phyloP scores from a whole-genome alignment of 2,113 vertebrate genomes.

The Tachysurus fulvidraco region DNA sequence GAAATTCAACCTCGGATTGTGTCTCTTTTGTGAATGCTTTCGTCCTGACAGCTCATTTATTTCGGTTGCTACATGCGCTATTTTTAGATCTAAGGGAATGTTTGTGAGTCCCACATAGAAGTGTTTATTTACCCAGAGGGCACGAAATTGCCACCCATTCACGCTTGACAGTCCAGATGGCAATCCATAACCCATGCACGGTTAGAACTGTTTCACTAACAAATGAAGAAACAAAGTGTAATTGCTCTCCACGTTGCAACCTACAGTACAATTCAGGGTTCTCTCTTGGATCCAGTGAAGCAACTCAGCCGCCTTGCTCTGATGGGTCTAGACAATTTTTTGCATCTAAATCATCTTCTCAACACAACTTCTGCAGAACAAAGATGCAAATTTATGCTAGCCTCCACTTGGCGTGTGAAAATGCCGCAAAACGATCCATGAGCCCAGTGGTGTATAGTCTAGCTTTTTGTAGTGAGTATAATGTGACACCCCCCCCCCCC shows the following conservation, averaged over 20 bases:
- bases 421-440: neutral
- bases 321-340: neutral
- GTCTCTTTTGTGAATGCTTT: constrained; percentile 74
- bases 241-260: constrained; percentile 38
- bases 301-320: neutral
- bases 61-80: constrained; percentile 70
- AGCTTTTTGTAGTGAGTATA: too few relatives aligned
- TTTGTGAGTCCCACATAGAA: constrained; percentile 57
- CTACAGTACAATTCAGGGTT: constrained; percentile 36
- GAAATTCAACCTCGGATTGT: constrained; percentile 75
- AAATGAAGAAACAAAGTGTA: constrained; percentile 45
- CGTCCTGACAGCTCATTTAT: constrained; percentile 82
- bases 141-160: constrained; percentile 65
- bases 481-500: too few relatives aligned
- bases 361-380: neutral
- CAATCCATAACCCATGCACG: constrained; percentile 46
- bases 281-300: neutral
- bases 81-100: constrained; percentile 65
- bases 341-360: neutral
- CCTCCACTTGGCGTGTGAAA: neutral
- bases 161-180: constrained; percentile 53
- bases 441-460: too few relatives aligned
- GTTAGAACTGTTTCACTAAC: constrained; percentile 45
- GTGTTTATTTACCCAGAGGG: constrained; percentile 73
- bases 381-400: too few relatives aligned